Evolutionary conservation across 2,113 vertebrate genomes (phyloP).

Genomic region (Leucoraja erinaceus): DNA sequence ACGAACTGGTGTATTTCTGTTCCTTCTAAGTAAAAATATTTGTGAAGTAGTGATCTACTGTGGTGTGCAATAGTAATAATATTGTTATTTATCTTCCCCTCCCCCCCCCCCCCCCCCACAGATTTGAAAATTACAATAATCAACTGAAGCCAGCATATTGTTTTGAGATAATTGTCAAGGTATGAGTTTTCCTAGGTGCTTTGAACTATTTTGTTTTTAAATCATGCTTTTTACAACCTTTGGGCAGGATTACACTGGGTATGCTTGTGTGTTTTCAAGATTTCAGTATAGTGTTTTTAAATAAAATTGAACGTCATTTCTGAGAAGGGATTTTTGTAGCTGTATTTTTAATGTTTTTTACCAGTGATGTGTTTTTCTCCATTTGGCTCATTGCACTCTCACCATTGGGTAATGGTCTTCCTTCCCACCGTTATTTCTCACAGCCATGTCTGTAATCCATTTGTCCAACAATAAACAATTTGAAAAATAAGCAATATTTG

Average conservation of each 20-base stretch:
- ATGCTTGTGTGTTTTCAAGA: background rate
- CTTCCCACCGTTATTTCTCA: background rate
- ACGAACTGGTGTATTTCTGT: too few species aligned
- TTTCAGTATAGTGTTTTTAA: constrained; percentile 15
- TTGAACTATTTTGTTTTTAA: background rate
- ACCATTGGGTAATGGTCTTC: background rate
- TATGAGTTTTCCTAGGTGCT: background rate
- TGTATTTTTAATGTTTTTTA: constrained; percentile 16
- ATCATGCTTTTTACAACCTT: constrained; percentile 17
- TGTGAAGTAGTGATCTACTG: background rate
- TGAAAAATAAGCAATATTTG: background rate
- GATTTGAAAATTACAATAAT: constrained; percentile 7
- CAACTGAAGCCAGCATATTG: background rate
- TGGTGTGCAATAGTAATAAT: background rate
- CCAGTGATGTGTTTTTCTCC: background rate
- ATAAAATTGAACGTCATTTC: constrained; percentile 16
- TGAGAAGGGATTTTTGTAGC: background rate
- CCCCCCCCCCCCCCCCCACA: background rate
- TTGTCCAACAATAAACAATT: background rate
- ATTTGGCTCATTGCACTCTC: background rate
- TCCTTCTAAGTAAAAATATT: too few species aligned
- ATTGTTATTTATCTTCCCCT: background rate
- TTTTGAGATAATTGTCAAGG: background rate
- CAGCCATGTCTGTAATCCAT: background rate
- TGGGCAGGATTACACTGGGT: background rate